Evolutionary conservation across 2,113 vertebrate genomes (phyloP), one percentile per base, ranked within the genome.

Genomic region (Lamprologus tigripictilis): DNA sequence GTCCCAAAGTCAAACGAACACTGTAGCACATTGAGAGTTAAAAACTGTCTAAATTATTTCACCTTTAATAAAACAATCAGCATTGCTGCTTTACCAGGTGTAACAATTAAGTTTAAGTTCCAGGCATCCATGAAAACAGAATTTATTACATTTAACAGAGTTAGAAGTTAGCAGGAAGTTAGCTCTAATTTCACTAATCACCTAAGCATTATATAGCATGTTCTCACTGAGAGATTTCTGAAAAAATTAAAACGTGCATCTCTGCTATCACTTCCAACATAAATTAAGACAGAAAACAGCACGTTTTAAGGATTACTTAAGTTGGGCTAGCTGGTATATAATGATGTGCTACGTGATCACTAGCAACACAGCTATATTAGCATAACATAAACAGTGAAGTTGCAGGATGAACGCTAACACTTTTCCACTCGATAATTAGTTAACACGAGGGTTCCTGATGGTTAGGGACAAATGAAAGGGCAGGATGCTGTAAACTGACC

Each of bases 81-180:
- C 26, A 6, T 61, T 61, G 14, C 57, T 61, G 57, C 57, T 61
- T 61, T 31, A 61, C 26, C 57, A 61, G 57, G 8, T 61, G 57
- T 61, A 61, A 31, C 57, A 61, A 61, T 61, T 61, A 61, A 61
- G 14, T 31, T 58, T 58, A 58, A 58, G 8, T 31, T 58, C 57
- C 57, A 31, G 57, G 57, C 26, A 58, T 58, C 57, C 14, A 58
- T 58, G 57, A 58, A 58, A 58, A 6, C 57, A 31, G 57, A 58
- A 58, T 58, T 58, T 58, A 58, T 58, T 31, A 58, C 5, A 58
- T 58, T 58, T 31, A 58, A 58, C 0, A 0, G 26, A 61, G 57
- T 61, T 61, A 61, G 26, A 61, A 31, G 26, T 61, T 61, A 61
- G 14, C 26, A 58, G 8, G 9, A 61, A 61, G 57, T 61, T 31